Percentiles rank a stretch among this genome's conserved stretches.
These are phyloP conservation scores for Criorhina ranunculi DNA, from an alignment of 2,888 invertebrate species.

Conservation along the genomic window DNA sequence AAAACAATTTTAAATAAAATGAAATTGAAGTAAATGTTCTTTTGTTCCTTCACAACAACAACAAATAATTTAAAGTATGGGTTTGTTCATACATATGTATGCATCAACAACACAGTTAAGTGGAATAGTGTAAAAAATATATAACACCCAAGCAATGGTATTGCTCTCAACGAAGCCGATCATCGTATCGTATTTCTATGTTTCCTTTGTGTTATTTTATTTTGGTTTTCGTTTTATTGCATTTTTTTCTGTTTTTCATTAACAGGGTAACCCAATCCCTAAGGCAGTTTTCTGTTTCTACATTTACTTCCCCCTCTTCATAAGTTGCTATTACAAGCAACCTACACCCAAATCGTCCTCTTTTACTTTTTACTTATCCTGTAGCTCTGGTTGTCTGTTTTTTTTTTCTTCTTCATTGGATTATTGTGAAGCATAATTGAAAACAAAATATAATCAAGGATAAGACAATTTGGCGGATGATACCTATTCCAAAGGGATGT, in stretches of 20 bases:
- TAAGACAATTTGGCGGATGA: too few species aligned
- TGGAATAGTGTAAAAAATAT: constrained; percentile 18
- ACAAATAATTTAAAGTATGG: neutral
- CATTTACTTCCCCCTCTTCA: neutral
- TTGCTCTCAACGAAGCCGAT: constrained; percentile 48
- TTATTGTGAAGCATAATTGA: too few species aligned
- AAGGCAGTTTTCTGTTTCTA: constrained; percentile 15
- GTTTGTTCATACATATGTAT: constrained; percentile 25
- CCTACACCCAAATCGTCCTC: neutral
- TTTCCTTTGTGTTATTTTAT: constrained; percentile 7
- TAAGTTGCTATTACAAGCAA: neutral
- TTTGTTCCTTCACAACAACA: neutral
- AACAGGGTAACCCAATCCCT: constrained; percentile 43
- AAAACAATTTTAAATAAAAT: constrained; percentile 12
- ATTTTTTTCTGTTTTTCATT: constrained; percentile 7
- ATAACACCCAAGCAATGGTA: constrained; percentile 18
- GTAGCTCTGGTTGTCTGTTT: neutral
- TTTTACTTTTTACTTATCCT: neutral
- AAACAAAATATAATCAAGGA: too few species aligned
- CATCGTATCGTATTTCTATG: constrained; percentile 37
- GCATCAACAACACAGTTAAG: constrained; percentile 17
- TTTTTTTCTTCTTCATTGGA: too few species aligned
- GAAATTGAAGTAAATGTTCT: constrained; percentile 21
- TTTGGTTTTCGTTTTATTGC: too few species aligned
- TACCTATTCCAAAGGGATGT: too few species aligned